Evolutionary conservation across 1,140 invertebrate species (phyloP).

Genomic region (Diachasma alloeum): DNA sequence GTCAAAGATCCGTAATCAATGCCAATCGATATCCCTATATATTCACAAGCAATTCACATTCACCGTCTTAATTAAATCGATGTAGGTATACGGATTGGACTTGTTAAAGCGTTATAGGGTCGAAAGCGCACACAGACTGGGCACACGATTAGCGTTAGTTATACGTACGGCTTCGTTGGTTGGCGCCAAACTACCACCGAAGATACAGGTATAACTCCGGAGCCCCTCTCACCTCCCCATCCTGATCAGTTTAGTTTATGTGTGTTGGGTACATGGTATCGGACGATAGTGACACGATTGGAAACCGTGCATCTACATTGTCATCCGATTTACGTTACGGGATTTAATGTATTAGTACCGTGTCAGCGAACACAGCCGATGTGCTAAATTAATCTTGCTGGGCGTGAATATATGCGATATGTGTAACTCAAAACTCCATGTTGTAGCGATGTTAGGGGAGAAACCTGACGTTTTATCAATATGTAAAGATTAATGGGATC

Average conservation of each 20-base stretch:
- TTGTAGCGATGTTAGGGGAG: background rate
- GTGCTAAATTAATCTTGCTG: conserved; percentile 59
- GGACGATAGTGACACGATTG: conserved; percentile 48
- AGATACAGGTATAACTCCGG: background rate
- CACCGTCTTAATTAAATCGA: conserved; percentile 52
- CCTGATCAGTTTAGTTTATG: background rate
- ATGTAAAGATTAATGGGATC: background rate
- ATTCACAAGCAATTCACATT: conserved; percentile 23
- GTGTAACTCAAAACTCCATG: background rate
- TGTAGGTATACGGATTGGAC: conserved; percentile 33
- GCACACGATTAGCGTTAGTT: conserved; percentile 23
- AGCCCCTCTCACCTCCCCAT: background rate
- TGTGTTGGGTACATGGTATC: background rate
- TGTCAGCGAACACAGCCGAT: conserved; percentile 48
- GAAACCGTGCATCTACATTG: conserved; percentile 60
- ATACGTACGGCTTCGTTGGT: background rate
- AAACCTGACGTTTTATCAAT: background rate
- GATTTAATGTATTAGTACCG: conserved; percentile 50
- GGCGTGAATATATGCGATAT: background rate
- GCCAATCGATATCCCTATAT: background rate
- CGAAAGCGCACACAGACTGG: background rate
- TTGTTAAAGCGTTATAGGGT: conserved; percentile 9
- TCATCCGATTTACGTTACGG: conserved; percentile 56
- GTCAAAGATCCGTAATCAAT: too few relatives aligned
- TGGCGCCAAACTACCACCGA: background rate